phyloP scores from a whole-genome alignment of 2,797 vertebrate genomes.

The Huso huso region DNA sequence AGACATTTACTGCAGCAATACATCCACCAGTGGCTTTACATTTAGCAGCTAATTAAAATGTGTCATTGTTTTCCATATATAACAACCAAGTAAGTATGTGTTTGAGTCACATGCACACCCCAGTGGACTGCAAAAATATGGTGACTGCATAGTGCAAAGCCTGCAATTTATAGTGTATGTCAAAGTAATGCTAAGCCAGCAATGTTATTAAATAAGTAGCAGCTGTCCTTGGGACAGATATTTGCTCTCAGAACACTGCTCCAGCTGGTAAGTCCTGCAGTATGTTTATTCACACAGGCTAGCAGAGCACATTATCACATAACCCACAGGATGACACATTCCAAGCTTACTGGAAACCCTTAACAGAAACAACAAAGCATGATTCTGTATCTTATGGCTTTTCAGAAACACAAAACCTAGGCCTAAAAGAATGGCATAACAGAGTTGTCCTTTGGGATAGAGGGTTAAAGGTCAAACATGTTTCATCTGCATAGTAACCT shows the following conservation, averaged over 20 bases:
- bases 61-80: neutral
- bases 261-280: neutral
- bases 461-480: too few species aligned
- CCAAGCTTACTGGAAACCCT: too few species aligned
- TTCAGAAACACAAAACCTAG: too few species aligned
- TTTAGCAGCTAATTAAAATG: slow-evolving; percentile 17
- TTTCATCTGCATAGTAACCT: too few species aligned
- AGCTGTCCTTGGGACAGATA: neutral
- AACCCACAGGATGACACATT: too few species aligned
- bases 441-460: too few species aligned
- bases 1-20: neutral
- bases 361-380: too few species aligned
- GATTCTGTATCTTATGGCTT: too few species aligned
- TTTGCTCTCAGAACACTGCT: neutral
- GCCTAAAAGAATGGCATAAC: too few species aligned
- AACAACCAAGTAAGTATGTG: neutral
- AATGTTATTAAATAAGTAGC: neutral
- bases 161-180: neutral
- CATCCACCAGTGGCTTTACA: neutral
- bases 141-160: neutral
- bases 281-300: neutral
- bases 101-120: neutral
- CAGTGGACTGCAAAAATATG: too few species aligned
- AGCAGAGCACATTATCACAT: too few species aligned
- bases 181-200: neutral